Percentiles rank a stretch among this genome's conserved stretches.
phyloP scores from a whole-genome alignment of 2,113 vertebrate species.

The Brienomyrus longianalis region DNA sequence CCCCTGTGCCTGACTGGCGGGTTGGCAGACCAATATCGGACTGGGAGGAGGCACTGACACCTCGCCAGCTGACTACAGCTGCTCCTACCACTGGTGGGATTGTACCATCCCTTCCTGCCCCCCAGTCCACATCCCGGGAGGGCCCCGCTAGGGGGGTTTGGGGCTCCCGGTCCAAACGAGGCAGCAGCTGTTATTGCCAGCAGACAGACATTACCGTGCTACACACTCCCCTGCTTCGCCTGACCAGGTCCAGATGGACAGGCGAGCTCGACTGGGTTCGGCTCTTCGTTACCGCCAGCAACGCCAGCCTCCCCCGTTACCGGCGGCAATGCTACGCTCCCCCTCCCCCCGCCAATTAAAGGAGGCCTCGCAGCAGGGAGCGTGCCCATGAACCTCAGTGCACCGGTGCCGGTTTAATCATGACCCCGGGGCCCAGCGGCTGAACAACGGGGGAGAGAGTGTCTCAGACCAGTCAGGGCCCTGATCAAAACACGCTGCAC shows the following conservation, averaged over 20 bases:
- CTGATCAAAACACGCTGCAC: slow-evolving; percentile 13
- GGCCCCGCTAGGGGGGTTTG: background rate
- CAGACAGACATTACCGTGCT: background rate
- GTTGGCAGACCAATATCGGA: background rate
- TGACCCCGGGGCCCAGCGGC: background rate
- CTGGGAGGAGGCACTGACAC: background rate
- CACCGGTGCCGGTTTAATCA: slow-evolving; percentile 16
- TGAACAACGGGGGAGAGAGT: background rate
- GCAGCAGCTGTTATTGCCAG: background rate
- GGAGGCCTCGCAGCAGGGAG: background rate
- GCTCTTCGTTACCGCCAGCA: background rate
- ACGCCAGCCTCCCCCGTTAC: background rate
- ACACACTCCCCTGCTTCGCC: background rate
- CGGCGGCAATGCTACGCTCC: background rate
- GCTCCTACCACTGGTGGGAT: background rate
- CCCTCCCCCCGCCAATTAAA: slow-evolving; percentile 15
- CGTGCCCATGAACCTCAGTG: background rate
- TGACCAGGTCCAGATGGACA: background rate
- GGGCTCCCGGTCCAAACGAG: background rate
- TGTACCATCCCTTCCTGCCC: background rate
- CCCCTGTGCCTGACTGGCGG: background rate
- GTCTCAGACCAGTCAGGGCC: slow-evolving; percentile 2
- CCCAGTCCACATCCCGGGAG: background rate
- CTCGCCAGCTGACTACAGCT: background rate
- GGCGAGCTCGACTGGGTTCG: background rate